Percentiles rank a stretch among this genome's conserved stretches.
These are phyloP conservation scores for Tanytarsus gracilentus DNA, from an alignment of 2,888 invertebrate species.

Conservation along the genomic window DNA sequence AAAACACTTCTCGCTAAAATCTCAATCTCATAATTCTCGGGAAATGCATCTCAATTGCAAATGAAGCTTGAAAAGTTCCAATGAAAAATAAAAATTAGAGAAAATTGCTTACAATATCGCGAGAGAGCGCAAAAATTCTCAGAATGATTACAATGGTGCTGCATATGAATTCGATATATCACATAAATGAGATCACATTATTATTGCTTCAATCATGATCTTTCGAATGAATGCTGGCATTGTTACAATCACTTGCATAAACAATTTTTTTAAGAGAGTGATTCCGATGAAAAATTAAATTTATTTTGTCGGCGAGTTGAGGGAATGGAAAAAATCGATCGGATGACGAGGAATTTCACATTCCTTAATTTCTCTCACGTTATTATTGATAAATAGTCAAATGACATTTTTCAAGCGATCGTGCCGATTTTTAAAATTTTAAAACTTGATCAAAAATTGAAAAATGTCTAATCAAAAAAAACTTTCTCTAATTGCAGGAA, in stretches of 20 bases:
- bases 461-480: not conserved
- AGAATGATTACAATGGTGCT: slow-evolving; percentile 17
- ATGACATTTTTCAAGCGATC: too few relatives aligned
- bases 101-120: slow-evolving; percentile 1
- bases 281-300: too few relatives aligned
- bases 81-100: not conserved
- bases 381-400: too few relatives aligned
- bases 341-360: too few relatives aligned
- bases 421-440: too few relatives aligned
- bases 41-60: not conserved
- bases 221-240: slow-evolving; percentile 22
- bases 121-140: slow-evolving; percentile 14
- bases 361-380: too few relatives aligned
- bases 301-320: too few relatives aligned
- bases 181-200: slow-evolving; percentile 24
- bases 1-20: too few relatives aligned
- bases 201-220: slow-evolving; percentile 12
- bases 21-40: too few relatives aligned
- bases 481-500: slow-evolving; percentile 37
- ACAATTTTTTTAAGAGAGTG: too few relatives aligned
- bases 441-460: not conserved
- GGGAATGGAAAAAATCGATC: too few relatives aligned
- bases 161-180: not conserved
- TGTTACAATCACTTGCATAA: not conserved
- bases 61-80: not conserved